Evolutionary conservation across 1,140 invertebrate species (phyloP), one percentile per base, ranked within the genome.

Genomic region (Drosophila subobscura): DNA sequence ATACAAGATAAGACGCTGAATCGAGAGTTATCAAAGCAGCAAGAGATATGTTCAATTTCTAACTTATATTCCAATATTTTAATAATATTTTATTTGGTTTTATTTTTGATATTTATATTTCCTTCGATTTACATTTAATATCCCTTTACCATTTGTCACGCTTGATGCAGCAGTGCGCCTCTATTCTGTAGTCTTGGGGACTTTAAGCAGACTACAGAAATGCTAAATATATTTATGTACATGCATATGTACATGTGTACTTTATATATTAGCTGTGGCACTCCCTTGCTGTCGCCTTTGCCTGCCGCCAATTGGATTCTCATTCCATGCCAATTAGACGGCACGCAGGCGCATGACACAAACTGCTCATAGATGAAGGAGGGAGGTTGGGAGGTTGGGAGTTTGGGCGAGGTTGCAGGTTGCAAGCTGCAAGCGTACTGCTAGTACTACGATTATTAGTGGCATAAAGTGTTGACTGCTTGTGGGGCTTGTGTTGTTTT

Each of bases 381-480:
- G 42, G 1, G 20, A 27, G 14, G 10, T 1, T 0, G 40, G 20
- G 37, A 22, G 25, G 25, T 23, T 40, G 22, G 46, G 14, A 4
- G 16, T 20, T 20, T 20, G 44, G 46, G 41, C 14, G 47, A 8
- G 29, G 7, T 8, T 8, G 52, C 23, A 6, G 27, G n/a, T 33
- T 33, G 27, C n/a, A 12, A 54, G 44, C 56, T 33, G 27, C n/a
- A 12, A 54, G 44, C 56, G 53, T 57, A 52, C 53, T 66, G 55
- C 55, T 60, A 55, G 57, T 81, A 54, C 57, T 76, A 70, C 75
- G 73, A 77, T 85, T 86, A 81, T 74, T 77, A 77, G 81, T 51
- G 66, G 47, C 70, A 85, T 77, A 78, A 86, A 86, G 70, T 78
- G 81, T 73, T 88, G 81, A 68, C 56, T 75, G 68, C 45, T 63